Evolutionary conservation across 2,888 invertebrate genomes (phyloP), one percentile per base, ranked within the genome.

Genomic region (Apoda limacodes): DNA sequence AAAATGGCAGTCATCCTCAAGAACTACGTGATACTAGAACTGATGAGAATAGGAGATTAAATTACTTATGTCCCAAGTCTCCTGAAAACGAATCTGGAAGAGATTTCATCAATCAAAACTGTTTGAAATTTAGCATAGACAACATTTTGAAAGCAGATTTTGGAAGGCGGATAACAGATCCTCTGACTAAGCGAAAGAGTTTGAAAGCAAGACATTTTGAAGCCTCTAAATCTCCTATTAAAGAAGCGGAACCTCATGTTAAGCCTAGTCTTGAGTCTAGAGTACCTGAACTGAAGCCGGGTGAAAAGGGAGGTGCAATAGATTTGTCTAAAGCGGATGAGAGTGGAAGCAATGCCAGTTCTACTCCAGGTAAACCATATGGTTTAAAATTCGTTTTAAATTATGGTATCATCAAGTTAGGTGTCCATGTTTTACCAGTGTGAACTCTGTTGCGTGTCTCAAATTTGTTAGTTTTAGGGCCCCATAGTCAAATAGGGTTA

Each of bases 61-160:
- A 67, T 7, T 58, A 55, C 15, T 46, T 50, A 26, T 52, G 57
- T 2, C 71, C 71, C 0, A 75, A 74, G 39, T 71, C 75, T 0
- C 68, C 71, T 0, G 70, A 70, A 1, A 60, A 72, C 20, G 74
- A 74, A 9, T 67, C 70, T 0, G 65, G 56, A 3, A 63, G 71
- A 9, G 74, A 80, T 33, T 69, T 65, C 6, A 74, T 78, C 0
- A 83, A 85, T 38, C 85, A 85, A 38, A 76, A 76, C 25, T 83
- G 84, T 45, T 62, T 93, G 15, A 88, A 90, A 46, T 93, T 93
- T 72, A 92, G 92, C 53, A 92, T 94, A 58, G 91, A 90, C 51
- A 93, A 93, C 64, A 93, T 93, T 38, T 67, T 93, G 13, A 87
- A 91, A 52, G 93, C 93, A 0, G 93, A 93, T 59, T 93, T 93